phyloP scores from a whole-genome alignment of 2,113 vertebrate species.

The Cochlearius cochlearius region DNA sequence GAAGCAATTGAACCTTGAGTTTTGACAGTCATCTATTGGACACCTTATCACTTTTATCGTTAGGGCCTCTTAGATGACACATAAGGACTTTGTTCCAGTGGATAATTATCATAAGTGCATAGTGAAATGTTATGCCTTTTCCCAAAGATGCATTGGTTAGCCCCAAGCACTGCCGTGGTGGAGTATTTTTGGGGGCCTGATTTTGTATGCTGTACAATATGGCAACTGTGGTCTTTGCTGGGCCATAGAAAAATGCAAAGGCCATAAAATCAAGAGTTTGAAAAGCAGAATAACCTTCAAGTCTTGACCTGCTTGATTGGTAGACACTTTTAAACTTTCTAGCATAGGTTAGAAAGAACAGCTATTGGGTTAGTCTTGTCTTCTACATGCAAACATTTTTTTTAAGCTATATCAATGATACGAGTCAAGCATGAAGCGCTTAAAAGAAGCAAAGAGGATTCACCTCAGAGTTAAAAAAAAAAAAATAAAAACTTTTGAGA shows the following conservation, averaged over 20 bases:
- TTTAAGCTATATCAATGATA: neutral
- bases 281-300: neutral
- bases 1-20: constrained; percentile 53
- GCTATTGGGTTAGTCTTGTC: neutral
- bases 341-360: neutral
- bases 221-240: neutral
- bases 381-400: neutral
- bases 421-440: neutral
- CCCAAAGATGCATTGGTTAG: neutral
- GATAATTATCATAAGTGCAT: constrained; percentile 23
- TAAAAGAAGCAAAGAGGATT: neutral
- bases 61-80: neutral
- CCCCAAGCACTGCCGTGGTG: neutral
- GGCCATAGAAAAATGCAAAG: neutral
- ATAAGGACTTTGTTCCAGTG: constrained; percentile 22
- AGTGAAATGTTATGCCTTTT: constrained; percentile 33
- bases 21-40: constrained; percentile 40
- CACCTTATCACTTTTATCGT: constrained; percentile 19
- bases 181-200: neutral
- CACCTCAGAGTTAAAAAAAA: neutral
- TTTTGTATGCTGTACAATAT: neutral
- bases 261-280: neutral
- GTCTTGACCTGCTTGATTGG: neutral
- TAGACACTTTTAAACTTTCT: neutral
- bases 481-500: neutral